Percentiles rank a stretch among this genome's conserved stretches.
phyloP scores from a whole-genome alignment of 2,797 vertebrate species.

The Gadopsis bispinosus region DNA sequence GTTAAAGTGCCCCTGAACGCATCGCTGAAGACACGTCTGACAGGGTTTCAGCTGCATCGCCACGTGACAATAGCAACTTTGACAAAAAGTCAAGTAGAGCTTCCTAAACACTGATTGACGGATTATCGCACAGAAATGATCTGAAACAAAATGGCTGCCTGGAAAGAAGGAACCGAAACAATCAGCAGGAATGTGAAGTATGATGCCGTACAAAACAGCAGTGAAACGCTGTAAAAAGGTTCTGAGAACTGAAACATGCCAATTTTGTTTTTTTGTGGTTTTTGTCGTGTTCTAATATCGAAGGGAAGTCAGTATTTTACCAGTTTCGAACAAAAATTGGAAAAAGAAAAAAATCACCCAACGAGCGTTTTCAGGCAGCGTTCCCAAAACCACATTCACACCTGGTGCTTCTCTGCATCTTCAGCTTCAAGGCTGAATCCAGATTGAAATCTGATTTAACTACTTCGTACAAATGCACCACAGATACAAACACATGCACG shows the following conservation, averaged over 20 bases:
- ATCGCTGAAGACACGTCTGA: neutral
- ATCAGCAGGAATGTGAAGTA: slow-evolving; percentile 23
- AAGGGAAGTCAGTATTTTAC: too few species aligned
- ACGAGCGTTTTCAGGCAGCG: neutral
- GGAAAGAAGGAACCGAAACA: neutral
- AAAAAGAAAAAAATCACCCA: neutral
- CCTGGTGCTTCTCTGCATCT: neutral
- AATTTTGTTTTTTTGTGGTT: neutral
- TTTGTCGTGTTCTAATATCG: too few species aligned
- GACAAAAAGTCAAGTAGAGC: neutral
- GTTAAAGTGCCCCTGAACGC: neutral
- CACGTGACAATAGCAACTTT: neutral
- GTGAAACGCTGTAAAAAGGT: neutral
- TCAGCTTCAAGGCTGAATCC: neutral
- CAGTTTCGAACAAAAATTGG: neutral
- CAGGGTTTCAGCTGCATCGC: neutral
- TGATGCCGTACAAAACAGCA: slow-evolving; percentile 5
- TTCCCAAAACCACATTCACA: neutral
- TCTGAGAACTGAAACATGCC: neutral
- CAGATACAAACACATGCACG: too few species aligned
- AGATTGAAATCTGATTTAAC: neutral
- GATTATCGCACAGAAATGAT: neutral
- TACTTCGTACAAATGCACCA: neutral
- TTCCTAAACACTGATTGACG: neutral
- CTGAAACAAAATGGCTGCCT: neutral